Evolutionary conservation across 2,113 vertebrate species (phyloP), one percentile per base, ranked within the genome.

Genomic region (Carassius auratus): DNA sequence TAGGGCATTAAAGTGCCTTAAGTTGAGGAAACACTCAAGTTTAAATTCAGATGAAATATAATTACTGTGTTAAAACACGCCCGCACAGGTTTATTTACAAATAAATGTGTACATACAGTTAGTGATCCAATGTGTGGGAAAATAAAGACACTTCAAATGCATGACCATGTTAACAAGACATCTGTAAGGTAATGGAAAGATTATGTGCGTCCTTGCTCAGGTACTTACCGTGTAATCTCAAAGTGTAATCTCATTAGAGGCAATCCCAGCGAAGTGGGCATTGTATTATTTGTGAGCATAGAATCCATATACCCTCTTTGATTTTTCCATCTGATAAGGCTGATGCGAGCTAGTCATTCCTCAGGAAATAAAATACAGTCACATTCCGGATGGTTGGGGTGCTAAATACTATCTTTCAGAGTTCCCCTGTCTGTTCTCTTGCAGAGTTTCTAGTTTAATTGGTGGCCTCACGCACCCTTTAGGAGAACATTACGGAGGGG

Each of bases 401-500:
- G 66, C 88, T 73, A 77, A 23, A 85, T 77, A 84, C 84, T 87
- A 92, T 94, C 90, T 92, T 86, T 84, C 50, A 52, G 61, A 7
- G 73, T 68, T 80, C 71, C 75, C 12, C 42, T 30, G 55, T 64
- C 45, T 78, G 19, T 74, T 36, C 71, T 55, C 23, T 93, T 77
- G 89, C 69, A 91, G 89, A 81, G 85, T 89, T 86, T 13, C 90
- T 59, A 86, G 85, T 93, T 91, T 94, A 94, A 94, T 93, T 95
- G 93, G 93, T 89, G 87, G 84, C 92, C 93, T 94, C 91, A 87
- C 30, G 88, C 91, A 91, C 91, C 91, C 93, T 92, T 94, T 93
- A 93, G 92, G 33, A 94, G 91, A 93, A 93, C 91, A 94, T 93
- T 91, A 92, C 93, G 91, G 91, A 92, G 90, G 93, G 92, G 92